These are phyloP conservation scores for Pachliopta kotzebuea DNA, from an alignment of 2,888 invertebrate species.

Conservation along the genomic window DNA sequence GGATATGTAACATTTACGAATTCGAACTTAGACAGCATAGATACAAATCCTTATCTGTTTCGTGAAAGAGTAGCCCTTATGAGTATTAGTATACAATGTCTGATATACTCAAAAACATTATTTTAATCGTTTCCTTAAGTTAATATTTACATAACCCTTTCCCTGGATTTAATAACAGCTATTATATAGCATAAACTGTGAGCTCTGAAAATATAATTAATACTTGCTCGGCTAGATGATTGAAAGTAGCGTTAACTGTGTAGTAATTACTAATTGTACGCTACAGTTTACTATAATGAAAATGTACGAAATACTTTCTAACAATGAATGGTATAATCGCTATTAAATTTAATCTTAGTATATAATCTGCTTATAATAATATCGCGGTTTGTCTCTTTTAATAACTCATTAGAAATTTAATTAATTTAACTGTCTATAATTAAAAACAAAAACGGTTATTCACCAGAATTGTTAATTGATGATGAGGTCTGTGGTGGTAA, in stretches of 20 bases:
- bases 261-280: constrained; percentile 18
- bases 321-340: not conserved
- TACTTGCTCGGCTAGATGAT: constrained; percentile 5
- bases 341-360: not conserved
- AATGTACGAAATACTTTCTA: constrained; percentile 13
- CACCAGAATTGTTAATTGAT: too few relatives aligned
- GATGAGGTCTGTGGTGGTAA: too few relatives aligned
- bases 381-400: too few relatives aligned
- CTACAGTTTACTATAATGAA: not conserved
- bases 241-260: constrained; percentile 16
- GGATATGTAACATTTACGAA: too few relatives aligned
- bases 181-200: constrained; percentile 23
- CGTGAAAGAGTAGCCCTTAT: too few relatives aligned
- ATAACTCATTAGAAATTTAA: too few relatives aligned
- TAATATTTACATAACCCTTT: constrained; percentile 25
- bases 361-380: too few relatives aligned
- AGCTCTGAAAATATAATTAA: constrained; percentile 25
- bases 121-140: constrained; percentile 2
- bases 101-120: constrained; percentile 12
- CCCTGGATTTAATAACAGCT: constrained; percentile 24
- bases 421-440: too few relatives aligned
- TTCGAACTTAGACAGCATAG: too few relatives aligned
- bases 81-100: too few relatives aligned
- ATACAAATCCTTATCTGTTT: too few relatives aligned
- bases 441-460: too few relatives aligned